Evolutionary conservation across 2,113 vertebrate species (phyloP), one percentile per base, ranked within the genome.

Genomic region (Phylloscopus whistleri): DNA sequence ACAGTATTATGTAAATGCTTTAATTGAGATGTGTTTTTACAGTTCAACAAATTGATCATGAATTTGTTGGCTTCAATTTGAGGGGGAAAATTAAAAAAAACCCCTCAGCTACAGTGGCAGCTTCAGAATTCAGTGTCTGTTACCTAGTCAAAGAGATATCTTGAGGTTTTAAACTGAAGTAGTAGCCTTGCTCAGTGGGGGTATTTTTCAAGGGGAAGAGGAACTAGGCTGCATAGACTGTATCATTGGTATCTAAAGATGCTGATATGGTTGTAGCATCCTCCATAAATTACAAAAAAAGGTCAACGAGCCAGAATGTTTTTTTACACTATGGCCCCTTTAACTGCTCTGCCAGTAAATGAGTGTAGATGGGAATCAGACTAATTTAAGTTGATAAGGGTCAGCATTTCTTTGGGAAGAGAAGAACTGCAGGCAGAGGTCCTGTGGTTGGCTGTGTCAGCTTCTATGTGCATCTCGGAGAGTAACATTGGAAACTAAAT

Each of bases 401-500:
- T 70, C 87, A 80, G 60, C 31, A 33, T 95, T 85, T 92, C 93
- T 86, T 63, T 81, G 59, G 24, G 55, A 67, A 87, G 76, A 67
- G 51, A 76, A 66, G 43, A 84, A 51, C 63, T 77, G 78, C 33
- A 90, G 55, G 56, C 63, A 77, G 52, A 74, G 13, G 17, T 85
- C 48, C 52, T 90, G 85, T 0, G 44, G 85, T 78, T 93, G 67
- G 13, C 68, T 95, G 35, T 80, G 78, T 95, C 85, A 95, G 56
- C 75, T 93, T 90, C 92, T 28, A 9, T 88, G 44, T 67, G 9
- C 46, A 75, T 94, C 68, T 80, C 35, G 56, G 56, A 81, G 83
- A 91, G 48, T 68, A 69, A 74, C 48, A 81, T 41, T 2, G 28
- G 95, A 96, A 97, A 96, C 52, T 77, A 75, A 88, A 95, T 93